These are phyloP conservation scores for Glandiceps talaboti DNA, from an alignment of 53 echinoderm and acorn worm species.

Conservation along the genomic window DNA sequence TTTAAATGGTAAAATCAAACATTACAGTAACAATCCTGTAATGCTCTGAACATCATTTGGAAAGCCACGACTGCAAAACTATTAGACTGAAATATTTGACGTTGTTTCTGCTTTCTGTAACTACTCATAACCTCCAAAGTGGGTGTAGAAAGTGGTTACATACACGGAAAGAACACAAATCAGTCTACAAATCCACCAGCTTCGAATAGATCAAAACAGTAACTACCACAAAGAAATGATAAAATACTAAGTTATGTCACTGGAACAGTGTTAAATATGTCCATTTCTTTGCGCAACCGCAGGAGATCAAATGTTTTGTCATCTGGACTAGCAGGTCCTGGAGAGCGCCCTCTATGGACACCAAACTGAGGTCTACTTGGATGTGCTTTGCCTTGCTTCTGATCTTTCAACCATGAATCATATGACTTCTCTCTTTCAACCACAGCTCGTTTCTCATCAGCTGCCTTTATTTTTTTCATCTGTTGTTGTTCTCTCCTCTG, in stretches of 20 bases:
- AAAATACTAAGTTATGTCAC: background rate
- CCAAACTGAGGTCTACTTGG: conserved; percentile 15
- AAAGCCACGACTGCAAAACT: too few species aligned
- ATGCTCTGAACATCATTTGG: too few species aligned
- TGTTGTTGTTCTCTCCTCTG: conserved; percentile 47
- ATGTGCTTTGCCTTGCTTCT: conserved; percentile 21
- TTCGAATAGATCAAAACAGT: too few species aligned
- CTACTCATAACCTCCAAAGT: too few species aligned
- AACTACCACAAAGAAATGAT: too few species aligned
- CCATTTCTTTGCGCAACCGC: conserved; percentile 95
- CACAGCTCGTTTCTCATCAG: conserved; percentile 66
- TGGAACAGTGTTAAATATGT: conserved; percentile 78
- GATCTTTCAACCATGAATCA: conserved; percentile 72
- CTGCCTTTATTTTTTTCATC: conserved; percentile 52
- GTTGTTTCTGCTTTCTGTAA: too few species aligned
- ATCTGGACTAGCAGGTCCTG: conserved; percentile 42
- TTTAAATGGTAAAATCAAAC: too few species aligned
- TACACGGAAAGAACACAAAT: too few species aligned
- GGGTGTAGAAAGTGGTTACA: too few species aligned
- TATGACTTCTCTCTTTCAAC: conserved; percentile 61
- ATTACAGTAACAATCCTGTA: too few species aligned
- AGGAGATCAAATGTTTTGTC: conserved; percentile 74
- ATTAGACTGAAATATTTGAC: too few species aligned
- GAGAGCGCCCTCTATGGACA: conserved; percentile 26
- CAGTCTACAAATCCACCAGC: too few species aligned